Evolutionary conservation across 1,140 invertebrate genomes (phyloP), one percentile per base, ranked within the genome.

Genomic region (Melitaea cinxia): DNA sequence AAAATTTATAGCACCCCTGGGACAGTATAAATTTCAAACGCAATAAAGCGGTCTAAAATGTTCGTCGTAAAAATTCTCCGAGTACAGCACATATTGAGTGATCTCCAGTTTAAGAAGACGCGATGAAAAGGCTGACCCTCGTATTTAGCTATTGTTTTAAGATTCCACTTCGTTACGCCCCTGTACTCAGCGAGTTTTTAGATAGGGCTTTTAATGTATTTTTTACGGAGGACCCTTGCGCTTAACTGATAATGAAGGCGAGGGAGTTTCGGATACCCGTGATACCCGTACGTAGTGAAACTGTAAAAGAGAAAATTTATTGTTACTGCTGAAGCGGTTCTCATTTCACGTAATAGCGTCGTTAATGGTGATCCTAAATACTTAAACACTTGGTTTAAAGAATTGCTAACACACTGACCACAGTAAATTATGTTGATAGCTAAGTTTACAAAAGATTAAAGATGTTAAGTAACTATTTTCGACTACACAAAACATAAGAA

Each of bases 91-190:
- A 82, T 87, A 89, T 89, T 78, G 83, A 90, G 88, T 80, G 85
- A 77, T 82, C 78, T 83, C 71, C 49, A 69, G 69, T 79, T 79
- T 75, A 80, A 84, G 83, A 72, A 84, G 75, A 83, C 75, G 77
- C 64, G 67, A 73, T 75, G 74, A 73, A 72, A 79, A 65, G 68
- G 66, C 76, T 77, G 72, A 78, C 81, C 80, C 84, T 78, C 69
- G 82, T 81, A 82, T 87, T 89, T 82, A 70, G 85, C 87, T 90
- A 89, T 90, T 90, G 88, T 90, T 90, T 90, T 89, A 90, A 89
- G 85, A 77, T 75, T 72, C 75, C 83, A 83, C 83, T 90, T 90
- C 78, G 85, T 88, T 87, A 88, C 86, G 78, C 85, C 81, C 84
- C 79, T 71, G 73, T 75, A 70, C 79, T 88, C 78, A 77, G 71